Conservation (phyloP, 2,888 invertebrate species). For the Leucoptera coffeella region DNA sequence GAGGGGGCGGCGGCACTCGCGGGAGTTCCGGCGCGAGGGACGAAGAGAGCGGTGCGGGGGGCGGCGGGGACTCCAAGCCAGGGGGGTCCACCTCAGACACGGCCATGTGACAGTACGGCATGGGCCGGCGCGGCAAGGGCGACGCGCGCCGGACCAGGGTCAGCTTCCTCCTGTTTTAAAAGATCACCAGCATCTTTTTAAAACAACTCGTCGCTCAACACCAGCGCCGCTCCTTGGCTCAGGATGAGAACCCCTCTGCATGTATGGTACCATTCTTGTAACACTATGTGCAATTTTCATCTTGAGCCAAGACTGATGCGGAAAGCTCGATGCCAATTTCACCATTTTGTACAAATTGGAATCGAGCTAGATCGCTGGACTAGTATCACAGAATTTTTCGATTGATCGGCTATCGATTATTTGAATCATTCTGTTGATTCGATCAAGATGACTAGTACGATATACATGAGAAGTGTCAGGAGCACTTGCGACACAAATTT, state of each 20-base stretch:
- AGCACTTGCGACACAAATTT: constrained; percentile 49
- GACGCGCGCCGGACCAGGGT: constrained; percentile 93
- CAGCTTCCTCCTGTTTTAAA: constrained; percentile 91
- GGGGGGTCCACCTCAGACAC: constrained; percentile 81
- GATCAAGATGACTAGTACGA: constrained; percentile 50
- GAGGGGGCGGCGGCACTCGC: constrained; percentile 63
- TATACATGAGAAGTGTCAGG: constrained; percentile 19
- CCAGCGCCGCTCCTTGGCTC: constrained; percentile 21
- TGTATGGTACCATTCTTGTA: no score
- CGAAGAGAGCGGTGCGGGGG: constrained; percentile 73
- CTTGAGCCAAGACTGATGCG: no score
- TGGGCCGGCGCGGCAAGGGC: constrained; percentile 96
- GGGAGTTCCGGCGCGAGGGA: constrained; percentile 63
- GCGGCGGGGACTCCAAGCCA: constrained; percentile 64
- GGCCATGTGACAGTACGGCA: constrained; percentile 97
- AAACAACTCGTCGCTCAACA: constrained; percentile 34
- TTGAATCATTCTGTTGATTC: no score
- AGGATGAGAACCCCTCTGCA: no score
- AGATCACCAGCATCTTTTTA: constrained; percentile 32
- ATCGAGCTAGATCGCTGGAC: no score
- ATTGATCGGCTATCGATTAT: no score
- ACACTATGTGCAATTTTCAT: no score
- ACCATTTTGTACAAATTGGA: no score
- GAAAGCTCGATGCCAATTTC: no score
- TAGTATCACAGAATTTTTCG: no score